phyloP scores from a whole-genome alignment of 1,140 invertebrate species.

The Araneus ventricosus region DNA sequence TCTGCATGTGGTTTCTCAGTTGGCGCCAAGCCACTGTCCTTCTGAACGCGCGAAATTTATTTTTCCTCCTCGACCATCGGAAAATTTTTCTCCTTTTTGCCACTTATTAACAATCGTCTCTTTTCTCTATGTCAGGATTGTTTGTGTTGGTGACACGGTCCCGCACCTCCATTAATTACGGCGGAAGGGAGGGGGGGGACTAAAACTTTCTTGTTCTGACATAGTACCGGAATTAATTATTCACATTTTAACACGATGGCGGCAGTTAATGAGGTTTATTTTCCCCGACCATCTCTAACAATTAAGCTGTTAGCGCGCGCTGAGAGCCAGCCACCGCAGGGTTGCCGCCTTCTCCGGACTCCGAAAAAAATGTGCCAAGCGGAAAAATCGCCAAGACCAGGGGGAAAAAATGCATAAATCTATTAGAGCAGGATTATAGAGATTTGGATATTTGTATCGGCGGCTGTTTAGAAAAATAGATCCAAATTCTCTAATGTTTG shows the following conservation, averaged over 20 bases:
- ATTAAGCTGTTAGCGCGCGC: slow-evolving; percentile 66
- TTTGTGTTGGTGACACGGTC: slow-evolving; percentile 68
- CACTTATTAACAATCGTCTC: slow-evolving; percentile 64
- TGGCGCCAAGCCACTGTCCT: slow-evolving; percentile 20
- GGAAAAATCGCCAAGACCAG: neutral
- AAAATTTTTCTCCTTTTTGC: slow-evolving; percentile 45
- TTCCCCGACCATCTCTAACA: slow-evolving; percentile 56
- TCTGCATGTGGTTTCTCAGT: too few species aligned
- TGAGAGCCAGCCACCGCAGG: slow-evolving; percentile 22
- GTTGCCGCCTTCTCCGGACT: neutral
- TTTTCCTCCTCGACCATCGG: neutral
- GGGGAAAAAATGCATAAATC: neutral
- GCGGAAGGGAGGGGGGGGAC: slow-evolving; percentile 26
- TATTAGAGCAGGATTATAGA: neutral
- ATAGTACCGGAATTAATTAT: slow-evolving; percentile 72
- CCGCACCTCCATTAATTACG: slow-evolving; percentile 63
- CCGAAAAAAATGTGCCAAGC: neutral
- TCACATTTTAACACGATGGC: slow-evolving; percentile 72
- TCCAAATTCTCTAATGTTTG: too few species aligned
- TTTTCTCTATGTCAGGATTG: slow-evolving; percentile 56
- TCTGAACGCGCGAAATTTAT: neutral
- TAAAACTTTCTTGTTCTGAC: slow-evolving; percentile 69
- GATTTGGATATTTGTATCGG: neutral
- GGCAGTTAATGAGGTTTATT: slow-evolving; percentile 74
- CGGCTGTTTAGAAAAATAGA: neutral